Evolutionary conservation across 2,113 vertebrate species (phyloP).

Genomic region (Baryphthengus martii): DNA sequence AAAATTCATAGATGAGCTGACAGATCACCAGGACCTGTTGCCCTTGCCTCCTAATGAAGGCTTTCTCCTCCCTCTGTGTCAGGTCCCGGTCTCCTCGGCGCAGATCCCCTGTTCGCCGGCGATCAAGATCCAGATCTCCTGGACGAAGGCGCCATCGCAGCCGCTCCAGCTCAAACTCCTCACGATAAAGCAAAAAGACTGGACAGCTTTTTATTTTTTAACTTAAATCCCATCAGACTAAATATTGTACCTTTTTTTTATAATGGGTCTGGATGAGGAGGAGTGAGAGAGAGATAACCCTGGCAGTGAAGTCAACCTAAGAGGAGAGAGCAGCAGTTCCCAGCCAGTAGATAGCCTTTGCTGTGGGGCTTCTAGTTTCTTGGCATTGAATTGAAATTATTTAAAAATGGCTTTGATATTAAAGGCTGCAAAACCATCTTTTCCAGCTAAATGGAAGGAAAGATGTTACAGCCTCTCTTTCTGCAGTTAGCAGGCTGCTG

Average conservation of each 20-base stretch:
- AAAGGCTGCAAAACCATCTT: background rate
- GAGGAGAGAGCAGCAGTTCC: background rate
- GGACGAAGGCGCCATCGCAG: constrained; percentile 93
- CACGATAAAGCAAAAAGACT: constrained; percentile 79
- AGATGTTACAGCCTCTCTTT: background rate
- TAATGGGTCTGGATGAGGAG: constrained; percentile 8
- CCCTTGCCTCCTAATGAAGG: background rate
- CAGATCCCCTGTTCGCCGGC: constrained; percentile 90
- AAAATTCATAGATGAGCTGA: background rate
- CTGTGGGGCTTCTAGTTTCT: background rate
- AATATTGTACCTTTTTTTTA: constrained; percentile 62
- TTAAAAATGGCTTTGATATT: constrained; percentile 15
- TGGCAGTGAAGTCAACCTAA: background rate
- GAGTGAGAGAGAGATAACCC: background rate
- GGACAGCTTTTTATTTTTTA: constrained; percentile 56
- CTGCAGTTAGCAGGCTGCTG: background rate
- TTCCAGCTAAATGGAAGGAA: background rate
- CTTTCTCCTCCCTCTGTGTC: background rate
- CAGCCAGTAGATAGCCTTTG: background rate
- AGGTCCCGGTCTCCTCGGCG: constrained; percentile 94
- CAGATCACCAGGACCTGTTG: accelerated
- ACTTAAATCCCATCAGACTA: constrained; percentile 43
- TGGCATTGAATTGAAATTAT: background rate
- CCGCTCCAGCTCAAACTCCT: constrained; percentile 97
- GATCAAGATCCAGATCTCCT: constrained; percentile 88